Percentiles rank a stretch among this genome's conserved stretches.
phyloP scores from a whole-genome alignment of 2,113 vertebrate species.

The Silurus asotus region DNA sequence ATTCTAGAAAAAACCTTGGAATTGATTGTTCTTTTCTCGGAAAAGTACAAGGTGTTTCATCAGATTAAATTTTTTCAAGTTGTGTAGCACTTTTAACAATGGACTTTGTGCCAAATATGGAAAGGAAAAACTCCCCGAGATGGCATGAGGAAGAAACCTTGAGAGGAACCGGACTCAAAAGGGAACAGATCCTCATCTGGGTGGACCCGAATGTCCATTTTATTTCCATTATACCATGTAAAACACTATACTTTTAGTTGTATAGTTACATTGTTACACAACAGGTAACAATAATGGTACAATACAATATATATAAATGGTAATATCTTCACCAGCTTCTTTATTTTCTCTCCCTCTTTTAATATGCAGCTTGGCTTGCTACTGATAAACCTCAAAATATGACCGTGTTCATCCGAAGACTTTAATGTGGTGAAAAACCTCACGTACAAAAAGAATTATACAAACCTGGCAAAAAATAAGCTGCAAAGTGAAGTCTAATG shows the following conservation, averaged over 20 bases:
- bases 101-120: no score
- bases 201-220: no score
- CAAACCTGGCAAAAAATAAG: not conserved
- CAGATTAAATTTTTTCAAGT: no score
- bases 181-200: no score
- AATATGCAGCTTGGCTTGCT: not conserved
- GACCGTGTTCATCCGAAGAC: not conserved
- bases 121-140: no score
- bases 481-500: not conserved
- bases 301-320: not conserved
- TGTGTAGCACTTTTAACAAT: no score
- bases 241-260: not conserved
- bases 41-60: not conserved
- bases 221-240: no score
- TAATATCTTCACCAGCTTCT: not conserved
- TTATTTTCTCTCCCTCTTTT: not conserved
- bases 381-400: not conserved
- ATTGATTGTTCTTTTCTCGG: not conserved
- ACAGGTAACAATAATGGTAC: not conserved
- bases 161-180: no score
- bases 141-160: no score
- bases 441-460: not conserved
- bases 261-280: not conserved
- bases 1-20: not conserved
- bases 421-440: not conserved